Evolutionary conservation across 53 echinoderm and acorn worm genomes (phyloP), one percentile per base, ranked within the genome.

Genomic region (Paracentrotus lividus): DNA sequence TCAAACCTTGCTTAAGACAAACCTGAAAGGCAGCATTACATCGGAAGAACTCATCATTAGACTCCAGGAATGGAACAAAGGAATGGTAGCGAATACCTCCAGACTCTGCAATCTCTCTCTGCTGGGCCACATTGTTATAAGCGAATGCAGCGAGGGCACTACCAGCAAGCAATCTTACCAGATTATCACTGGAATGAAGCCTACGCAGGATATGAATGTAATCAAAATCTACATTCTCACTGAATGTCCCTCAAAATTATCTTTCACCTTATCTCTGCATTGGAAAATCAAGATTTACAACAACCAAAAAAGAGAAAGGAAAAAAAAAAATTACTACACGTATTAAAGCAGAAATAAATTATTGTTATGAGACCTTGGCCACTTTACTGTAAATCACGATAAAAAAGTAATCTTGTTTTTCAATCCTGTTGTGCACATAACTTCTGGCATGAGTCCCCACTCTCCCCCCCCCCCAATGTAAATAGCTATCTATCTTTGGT

Each of bases 1-100:
- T 47, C 8, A 47, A 47, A 27, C 42, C 3, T 78, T 85, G 20
- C 31, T 54, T 45, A 15, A 9, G 31, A 58, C 38, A 45, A 88
- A 98, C 99, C 99, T 97, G 96, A 86, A 98, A 98, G 32, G 99
- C 99, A 21, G 97, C 97, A 68, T 93, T 95, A 72, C 99, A 97
- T 14, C 99, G 93, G 93, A 95, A 98, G 87, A 96, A 98, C 90
- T 98, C 99, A 65, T 98, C 97, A 27, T 93, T 96, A 0, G 99
- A 97, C 88, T 97, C 97, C 43, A 98, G 94, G 88, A 97, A 98
- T 0, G 99, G 97, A 21, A 96, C 96, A 60, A 98, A 98, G 77
- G 97, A 98, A 93, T 97, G 96, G 61, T 98, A 97, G 42, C 99
- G 94, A 31, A 98, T 97, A 5, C 99, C 99, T 23, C 99, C 99